A percentile compares a stretch with the other conserved stretches of the same genome.
These are phyloP conservation scores for Diadema setosum DNA, from an alignment of 35 echinoderm and acorn worm genomes.

Conservation along the genomic window DNA sequence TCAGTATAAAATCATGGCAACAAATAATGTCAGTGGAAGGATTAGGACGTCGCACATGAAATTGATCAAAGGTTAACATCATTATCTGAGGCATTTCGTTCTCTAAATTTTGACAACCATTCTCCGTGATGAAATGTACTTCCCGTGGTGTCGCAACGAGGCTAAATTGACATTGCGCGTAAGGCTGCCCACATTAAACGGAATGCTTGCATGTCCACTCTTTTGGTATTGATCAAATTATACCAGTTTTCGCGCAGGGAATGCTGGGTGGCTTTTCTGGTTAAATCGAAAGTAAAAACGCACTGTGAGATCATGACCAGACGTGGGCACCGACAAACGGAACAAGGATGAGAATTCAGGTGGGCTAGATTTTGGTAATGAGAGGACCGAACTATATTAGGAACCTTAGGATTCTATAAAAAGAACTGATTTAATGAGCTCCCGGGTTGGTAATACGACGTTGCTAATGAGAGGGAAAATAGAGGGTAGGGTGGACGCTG, in stretches of 20 bases:
- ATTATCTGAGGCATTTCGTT: too few species aligned
- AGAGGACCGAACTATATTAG: background rate
- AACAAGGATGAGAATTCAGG: background rate
- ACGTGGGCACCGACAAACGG: background rate
- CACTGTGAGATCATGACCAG: background rate
- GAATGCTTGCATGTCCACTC: too few species aligned
- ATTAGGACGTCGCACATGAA: too few species aligned
- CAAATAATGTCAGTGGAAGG: too few species aligned
- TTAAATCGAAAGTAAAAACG: slow-evolving; percentile 8
- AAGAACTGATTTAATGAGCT: background rate
- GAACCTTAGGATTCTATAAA: background rate
- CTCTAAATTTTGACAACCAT: too few species aligned
- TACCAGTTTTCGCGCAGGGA: background rate
- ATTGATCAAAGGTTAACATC: too few species aligned
- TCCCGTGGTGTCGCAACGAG: too few species aligned
- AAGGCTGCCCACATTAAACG: too few species aligned
- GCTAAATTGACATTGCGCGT: too few species aligned
- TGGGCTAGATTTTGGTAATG: background rate
- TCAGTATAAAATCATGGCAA: too few species aligned
- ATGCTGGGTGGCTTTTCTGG: background rate
- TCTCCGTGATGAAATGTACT: too few species aligned
- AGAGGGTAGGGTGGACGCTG: background rate
- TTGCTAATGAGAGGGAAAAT: background rate
- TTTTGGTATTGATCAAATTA: too few species aligned
- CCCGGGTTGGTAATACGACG: background rate